These are phyloP conservation scores for Leptoclinus maculatus DNA, from an alignment of 2,797 vertebrate genomes.

Conservation along the genomic window DNA sequence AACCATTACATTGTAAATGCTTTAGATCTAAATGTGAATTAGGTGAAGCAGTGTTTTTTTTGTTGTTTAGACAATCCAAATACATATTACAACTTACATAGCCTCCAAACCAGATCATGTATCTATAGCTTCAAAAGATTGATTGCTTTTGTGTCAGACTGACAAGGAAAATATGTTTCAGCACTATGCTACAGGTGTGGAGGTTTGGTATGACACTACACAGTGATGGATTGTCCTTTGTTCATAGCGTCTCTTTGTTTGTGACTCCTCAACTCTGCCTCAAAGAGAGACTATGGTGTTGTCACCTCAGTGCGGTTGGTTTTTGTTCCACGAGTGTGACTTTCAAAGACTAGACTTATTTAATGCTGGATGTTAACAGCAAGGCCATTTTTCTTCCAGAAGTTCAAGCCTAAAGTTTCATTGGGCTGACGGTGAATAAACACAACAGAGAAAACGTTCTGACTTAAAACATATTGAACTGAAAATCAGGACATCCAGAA, in stretches of 20 bases:
- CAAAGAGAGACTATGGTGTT: conserved; percentile 3
- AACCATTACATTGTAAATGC: not conserved
- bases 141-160: not conserved
- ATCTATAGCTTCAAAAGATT: not conserved
- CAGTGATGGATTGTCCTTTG: conserved; percentile 9
- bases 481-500: conserved; percentile 11
- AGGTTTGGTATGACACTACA: not conserved
- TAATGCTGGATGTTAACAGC: conserved; percentile 22
- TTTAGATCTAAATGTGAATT: not conserved
- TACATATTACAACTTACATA: not conserved
- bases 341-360: conserved; percentile 31
- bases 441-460: not conserved
- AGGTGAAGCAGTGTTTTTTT: not conserved
- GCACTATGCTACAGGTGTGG: not conserved
- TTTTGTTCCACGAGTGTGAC: conserved; percentile 23
- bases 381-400: not conserved
- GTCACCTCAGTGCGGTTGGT: not conserved
- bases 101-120: not conserved
- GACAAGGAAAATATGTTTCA: conserved; percentile 15
- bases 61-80: not conserved
- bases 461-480: conserved; percentile 4
- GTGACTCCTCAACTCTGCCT: conserved; percentile 9
- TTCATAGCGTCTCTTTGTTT: conserved; percentile 19
- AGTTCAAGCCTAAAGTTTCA: not conserved
- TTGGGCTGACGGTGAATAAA: not conserved